Evolutionary conservation across 2,113 vertebrate genomes (phyloP), one percentile per base, ranked within the genome.

Genomic region (Caretta caretta): DNA sequence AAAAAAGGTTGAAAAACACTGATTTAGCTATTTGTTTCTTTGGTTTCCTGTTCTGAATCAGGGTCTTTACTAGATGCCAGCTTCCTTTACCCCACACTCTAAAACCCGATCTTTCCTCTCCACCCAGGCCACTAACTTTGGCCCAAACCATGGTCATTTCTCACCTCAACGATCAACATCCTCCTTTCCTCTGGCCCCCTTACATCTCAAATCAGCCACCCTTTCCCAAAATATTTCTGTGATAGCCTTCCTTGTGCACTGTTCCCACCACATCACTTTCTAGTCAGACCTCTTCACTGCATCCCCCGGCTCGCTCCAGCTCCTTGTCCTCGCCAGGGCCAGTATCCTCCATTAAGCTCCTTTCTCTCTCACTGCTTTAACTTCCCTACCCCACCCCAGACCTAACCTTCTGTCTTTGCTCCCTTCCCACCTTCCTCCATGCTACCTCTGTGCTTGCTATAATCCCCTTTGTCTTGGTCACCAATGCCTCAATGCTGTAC

Each of bases 1-100:
- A 62, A 62, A 62, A 31, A 27, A 62, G 59, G 59, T 31, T 16
- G 59, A 62, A 31, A 69, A n/a, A 17, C 35, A 69, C 35, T n/a
- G 14, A 35, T n/a, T 91, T 72, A 83, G 12, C 2, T 49, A 27
- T 83, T 5, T 0, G 3, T 82, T 91, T 88, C 89, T 97, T 86
- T 94, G 90, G 78, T 84, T 96, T 96, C 95, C 91, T 96, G 88
- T 88, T 90, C 54, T 95, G 93, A 92, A 88, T 92, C 89, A 84
- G 1, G 8, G 19, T 8, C 5, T 72, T 92, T 29, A 13, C 5
- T 0, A 84, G 83, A 69, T 12, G 69, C 1, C 1, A 1, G 46
- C 69, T 96, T 76, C 53, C 10, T 8, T 82, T 49, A 16, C 14
- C 3, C 0, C 51, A 24, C 7, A 62, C 31, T 76, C 80, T 82